Evolutionary conservation across 1,140 invertebrate species (phyloP), one percentile per base, ranked within the genome.

Genomic region (Coenobita brevimanus): DNA sequence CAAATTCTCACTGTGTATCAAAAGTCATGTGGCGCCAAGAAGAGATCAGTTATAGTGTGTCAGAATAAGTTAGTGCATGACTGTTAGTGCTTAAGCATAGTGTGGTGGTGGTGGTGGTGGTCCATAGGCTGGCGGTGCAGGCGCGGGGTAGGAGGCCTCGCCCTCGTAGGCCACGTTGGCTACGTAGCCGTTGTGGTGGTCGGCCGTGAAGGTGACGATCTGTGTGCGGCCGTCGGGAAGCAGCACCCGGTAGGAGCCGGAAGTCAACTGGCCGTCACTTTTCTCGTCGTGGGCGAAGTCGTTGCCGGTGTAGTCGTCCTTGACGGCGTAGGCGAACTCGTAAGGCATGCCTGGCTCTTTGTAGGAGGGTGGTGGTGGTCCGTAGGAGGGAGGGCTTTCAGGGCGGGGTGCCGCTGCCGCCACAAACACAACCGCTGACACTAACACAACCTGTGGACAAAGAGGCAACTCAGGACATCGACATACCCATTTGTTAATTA

Each of bases 81-180:
- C n/a, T n/a, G n/a, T n/a, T n/a, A n/a, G n/a, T n/a, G n/a, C n/a
- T n/a, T n/a, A n/a, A n/a, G n/a, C n/a, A n/a, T n/a, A n/a, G n/a
- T n/a, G 54, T 24, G 82, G 41, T 38, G 80, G 50, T 36, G 81
- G 17, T 50, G 46, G 30, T 71, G 36, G 0, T 8, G 81, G 81
- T 4, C 81, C 81, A 27, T 83, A 83, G 30, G 81, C 64, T 10
- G 81, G 64, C 8, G 64, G 24, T 46, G 81, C 81, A 6, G 79
- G 79, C 15, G 82, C 24, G n/a, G 82, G 69, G 33, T 84, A 84
- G 69, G 82, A 41, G 0, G 95, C 4, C 8, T 6, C 95, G 86
- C 95, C 95, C 91, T 96, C 96, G 91, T 96, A 50, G 6, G 17
- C 17, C 6, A 50, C 17, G 46, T 6, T 50, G 46, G 46, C 46